A percentile compares a stretch with the other conserved stretches of the same genome.
These are phyloP conservation scores for Hemibagrus wyckioides DNA, from an alignment of 2,113 vertebrate genomes.

Conservation along the genomic window DNA sequence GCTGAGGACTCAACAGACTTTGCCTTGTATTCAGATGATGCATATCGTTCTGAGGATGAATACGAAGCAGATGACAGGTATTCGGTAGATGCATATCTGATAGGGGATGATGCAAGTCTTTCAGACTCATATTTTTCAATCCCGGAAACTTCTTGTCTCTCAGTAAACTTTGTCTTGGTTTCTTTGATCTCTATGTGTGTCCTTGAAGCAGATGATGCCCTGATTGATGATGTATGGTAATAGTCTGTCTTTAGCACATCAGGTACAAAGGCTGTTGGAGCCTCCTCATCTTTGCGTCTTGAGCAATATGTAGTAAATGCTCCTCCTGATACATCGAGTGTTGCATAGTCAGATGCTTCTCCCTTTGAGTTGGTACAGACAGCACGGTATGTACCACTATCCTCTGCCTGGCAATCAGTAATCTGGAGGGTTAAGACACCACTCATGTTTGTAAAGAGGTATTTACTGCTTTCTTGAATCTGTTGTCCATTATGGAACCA, in stretches of 20 bases:
- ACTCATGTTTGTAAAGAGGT: constrained; percentile 85
- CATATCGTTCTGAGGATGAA: constrained; percentile 56
- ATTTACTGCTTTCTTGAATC: constrained; percentile 88
- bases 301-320: constrained; percentile 90
- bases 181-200: constrained; percentile 83
- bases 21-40: constrained; percentile 59
- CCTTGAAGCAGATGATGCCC: constrained; percentile 84
- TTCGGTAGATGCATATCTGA: constrained; percentile 70
- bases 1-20: constrained; percentile 78
- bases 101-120: constrained; percentile 65
- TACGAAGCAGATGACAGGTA: constrained; percentile 72
- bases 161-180: constrained; percentile 81
- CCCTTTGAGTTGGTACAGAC: constrained; percentile 91
- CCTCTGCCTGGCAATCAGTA: constrained; percentile 87
- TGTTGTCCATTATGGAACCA: constrained; percentile 91
- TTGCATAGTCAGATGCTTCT: constrained; percentile 94
- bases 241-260: constrained; percentile 86
- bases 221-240: constrained; percentile 86
- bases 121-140: constrained; percentile 81
- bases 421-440: constrained; percentile 92
- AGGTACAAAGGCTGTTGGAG: constrained; percentile 80
- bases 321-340: constrained; percentile 87
- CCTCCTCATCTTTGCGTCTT: constrained; percentile 86
- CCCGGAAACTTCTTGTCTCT: constrained; percentile 80
- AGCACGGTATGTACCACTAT: constrained; percentile 92